Evolutionary conservation across 2,113 vertebrate genomes (phyloP).

Genomic region (Mugil cephalus): DNA sequence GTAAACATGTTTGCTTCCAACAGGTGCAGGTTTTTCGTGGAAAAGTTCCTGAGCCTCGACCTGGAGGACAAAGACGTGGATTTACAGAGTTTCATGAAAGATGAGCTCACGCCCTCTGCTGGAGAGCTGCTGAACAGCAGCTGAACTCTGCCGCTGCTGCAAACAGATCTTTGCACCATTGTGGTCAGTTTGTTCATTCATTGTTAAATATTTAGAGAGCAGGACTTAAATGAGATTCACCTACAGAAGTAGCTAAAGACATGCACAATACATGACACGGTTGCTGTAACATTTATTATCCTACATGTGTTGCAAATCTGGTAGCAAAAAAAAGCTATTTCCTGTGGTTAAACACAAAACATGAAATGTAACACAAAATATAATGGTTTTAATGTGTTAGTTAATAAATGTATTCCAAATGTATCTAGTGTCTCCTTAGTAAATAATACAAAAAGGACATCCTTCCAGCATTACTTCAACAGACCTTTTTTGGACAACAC

Average conservation of each 20-base stretch:
- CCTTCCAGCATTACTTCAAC: slow-evolving; percentile 33
- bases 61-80: slow-evolving; percentile 89
- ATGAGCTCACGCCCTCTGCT: slow-evolving; percentile 87
- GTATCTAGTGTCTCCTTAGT: slow-evolving; percentile 5
- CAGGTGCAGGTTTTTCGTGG: slow-evolving; percentile 89
- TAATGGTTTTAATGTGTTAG: neutral
- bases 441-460: slow-evolving; percentile 26
- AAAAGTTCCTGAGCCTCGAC: slow-evolving; percentile 90
- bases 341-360: neutral
- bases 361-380: slow-evolving; percentile 4
- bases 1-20: slow-evolving; percentile 21
- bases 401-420: neutral
- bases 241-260: neutral
- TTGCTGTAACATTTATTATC: neutral
- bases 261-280: neutral
- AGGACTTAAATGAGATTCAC: neutral
- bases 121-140: slow-evolving; percentile 73
- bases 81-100: slow-evolving; percentile 86
- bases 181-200: slow-evolving; percentile 30
- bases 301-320: neutral
- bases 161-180: neutral
- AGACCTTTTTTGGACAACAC: slow-evolving; percentile 13
- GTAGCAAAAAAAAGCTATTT: slow-evolving; percentile 3
- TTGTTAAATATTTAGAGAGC: neutral
- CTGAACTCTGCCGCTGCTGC: slow-evolving; percentile 14